phyloP scores from a whole-genome alignment of 1,140 invertebrate species.

The Drosophila aff. region DNA sequence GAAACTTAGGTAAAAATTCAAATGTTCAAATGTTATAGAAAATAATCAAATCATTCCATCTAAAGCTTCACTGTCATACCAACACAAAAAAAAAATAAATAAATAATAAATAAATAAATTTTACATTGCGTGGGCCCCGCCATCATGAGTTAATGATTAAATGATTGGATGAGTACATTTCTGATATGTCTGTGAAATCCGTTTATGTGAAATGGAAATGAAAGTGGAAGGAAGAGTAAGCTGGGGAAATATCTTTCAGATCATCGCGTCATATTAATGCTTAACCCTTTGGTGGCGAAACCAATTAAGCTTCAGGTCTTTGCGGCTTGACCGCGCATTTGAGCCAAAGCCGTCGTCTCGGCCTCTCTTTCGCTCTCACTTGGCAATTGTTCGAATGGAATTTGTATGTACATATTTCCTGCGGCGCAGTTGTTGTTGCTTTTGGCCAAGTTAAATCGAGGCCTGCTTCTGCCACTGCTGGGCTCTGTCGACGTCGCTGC shows the following conservation, averaged over 20 bases:
- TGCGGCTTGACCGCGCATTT: conserved; percentile 34
- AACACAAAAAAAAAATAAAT: background rate
- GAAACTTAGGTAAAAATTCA: too few species aligned
- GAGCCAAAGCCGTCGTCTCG: conserved; percentile 1
- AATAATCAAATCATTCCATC: accelerated
- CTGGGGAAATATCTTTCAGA: conserved; percentile 20
- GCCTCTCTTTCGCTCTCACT: background rate
- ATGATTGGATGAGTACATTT: conserved; percentile 7
- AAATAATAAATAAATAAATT: background rate
- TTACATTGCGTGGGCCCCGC: conserved; percentile 14
- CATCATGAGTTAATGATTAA: conserved; percentile 17
- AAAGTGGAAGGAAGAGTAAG: background rate
- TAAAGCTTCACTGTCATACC: conserved; percentile 3
- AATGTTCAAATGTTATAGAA: background rate
- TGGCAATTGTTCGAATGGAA: conserved; percentile 35
- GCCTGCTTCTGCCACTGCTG: conserved; percentile 21
- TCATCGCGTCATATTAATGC: conserved; percentile 30
- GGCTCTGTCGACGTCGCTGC: conserved; percentile 21
- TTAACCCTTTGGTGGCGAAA: conserved; percentile 34
- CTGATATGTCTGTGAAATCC: conserved; percentile 25
- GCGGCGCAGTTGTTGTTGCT: conserved; percentile 35
- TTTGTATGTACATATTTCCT: conserved; percentile 35
- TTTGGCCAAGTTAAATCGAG: conserved; percentile 35
- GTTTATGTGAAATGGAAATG: conserved; percentile 19
- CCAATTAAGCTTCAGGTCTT: conserved; percentile 34